Percentiles rank a stretch among this genome's conserved stretches.
These are phyloP conservation scores for Siniperca chuatsi DNA, from an alignment of 2,113 vertebrate species.

Conservation along the genomic window DNA sequence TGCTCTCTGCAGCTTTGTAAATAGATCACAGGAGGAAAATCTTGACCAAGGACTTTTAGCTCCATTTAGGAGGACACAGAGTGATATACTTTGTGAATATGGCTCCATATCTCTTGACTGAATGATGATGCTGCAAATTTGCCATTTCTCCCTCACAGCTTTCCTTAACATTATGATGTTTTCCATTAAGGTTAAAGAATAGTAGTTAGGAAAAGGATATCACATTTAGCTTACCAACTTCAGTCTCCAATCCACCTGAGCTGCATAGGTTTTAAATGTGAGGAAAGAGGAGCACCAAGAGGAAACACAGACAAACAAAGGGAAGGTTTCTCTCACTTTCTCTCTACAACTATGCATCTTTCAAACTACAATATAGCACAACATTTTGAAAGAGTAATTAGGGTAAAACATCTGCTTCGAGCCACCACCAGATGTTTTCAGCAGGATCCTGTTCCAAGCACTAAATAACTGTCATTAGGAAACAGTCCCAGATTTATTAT, in stretches of 20 bases:
- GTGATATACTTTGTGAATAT: too few relatives aligned
- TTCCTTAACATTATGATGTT: not conserved
- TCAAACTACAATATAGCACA: slow-evolving; percentile 15
- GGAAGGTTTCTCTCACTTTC: slow-evolving; percentile 5
- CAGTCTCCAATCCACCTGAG: slow-evolving; percentile 1
- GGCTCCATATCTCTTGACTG: not conserved
- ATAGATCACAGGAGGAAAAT: not conserved
- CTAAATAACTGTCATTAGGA: slow-evolving; percentile 47
- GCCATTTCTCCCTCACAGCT: not conserved
- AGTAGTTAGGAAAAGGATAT: not conserved
- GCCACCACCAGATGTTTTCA: slow-evolving; percentile 49
- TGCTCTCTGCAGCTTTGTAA: not conserved
- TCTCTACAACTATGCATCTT: not conserved
- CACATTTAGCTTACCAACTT: not conserved
- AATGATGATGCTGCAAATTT: not conserved
- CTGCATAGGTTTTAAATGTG: not conserved
- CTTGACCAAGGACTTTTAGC: not conserved
- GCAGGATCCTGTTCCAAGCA: slow-evolving; percentile 23
- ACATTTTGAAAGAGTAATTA: slow-evolving; percentile 39
- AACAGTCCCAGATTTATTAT: slow-evolving; percentile 49
- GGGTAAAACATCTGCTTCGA: slow-evolving; percentile 53
- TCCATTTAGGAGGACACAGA: too few relatives aligned
- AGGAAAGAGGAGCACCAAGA: not conserved
- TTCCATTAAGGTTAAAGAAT: not conserved
- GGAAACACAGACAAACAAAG: not conserved